These are phyloP conservation scores for Argopecten irradians DNA, from an alignment of 1,140 invertebrate species.

Conservation along the genomic window DNA sequence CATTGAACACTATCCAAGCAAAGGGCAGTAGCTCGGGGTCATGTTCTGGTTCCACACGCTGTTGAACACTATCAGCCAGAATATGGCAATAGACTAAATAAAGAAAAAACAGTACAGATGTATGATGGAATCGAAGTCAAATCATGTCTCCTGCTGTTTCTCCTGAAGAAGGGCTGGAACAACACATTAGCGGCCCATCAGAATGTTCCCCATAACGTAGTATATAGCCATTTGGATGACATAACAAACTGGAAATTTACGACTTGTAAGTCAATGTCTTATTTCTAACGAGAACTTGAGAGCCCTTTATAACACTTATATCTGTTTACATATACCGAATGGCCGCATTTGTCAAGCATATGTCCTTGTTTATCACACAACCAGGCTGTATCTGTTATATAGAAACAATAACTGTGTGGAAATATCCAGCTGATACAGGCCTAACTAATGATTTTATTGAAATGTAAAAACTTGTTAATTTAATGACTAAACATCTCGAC, in stretches of 20 bases:
- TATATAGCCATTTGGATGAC: background rate
- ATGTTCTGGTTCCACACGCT: no score
- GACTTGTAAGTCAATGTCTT: background rate
- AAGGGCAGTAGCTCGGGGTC: no score
- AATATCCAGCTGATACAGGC: background rate
- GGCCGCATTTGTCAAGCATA: background rate
- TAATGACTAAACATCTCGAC: no score
- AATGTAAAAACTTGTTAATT: no score
- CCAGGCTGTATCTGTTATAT: background rate
- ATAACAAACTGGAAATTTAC: background rate
- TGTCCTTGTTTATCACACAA: background rate
- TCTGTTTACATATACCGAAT: background rate
- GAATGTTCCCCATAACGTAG: background rate
- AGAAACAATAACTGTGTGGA: background rate
- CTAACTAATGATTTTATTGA: no score
- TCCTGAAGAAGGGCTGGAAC: no score
- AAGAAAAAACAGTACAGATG: no score
- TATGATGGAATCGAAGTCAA: no score
- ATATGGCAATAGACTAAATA: no score
- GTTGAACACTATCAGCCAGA: no score
- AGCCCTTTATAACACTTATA: conserved; percentile 17
- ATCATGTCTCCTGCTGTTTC: no score
- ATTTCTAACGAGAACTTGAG: background rate
- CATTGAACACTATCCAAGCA: no score
- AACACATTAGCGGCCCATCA: background rate